phyloP scores from a whole-genome alignment of 2,797 vertebrate genomes.

The Agapornis canus region DNA sequence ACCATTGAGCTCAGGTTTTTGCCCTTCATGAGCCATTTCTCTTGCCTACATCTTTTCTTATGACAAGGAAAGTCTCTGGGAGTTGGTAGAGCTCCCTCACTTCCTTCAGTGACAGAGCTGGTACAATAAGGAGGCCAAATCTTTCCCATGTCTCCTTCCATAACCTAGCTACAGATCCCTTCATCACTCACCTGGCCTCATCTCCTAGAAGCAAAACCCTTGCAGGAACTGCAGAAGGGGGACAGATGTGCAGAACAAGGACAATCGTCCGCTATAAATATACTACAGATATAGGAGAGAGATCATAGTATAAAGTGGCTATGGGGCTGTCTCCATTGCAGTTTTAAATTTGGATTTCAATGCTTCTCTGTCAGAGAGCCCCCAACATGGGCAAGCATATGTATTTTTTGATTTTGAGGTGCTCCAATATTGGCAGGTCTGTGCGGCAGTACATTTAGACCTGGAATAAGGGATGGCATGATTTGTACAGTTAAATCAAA shows the following conservation, averaged over 20 bases:
- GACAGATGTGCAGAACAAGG: background rate
- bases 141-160: background rate
- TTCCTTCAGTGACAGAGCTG: background rate
- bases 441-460: background rate
- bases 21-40: background rate
- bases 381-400: background rate
- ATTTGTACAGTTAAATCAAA: background rate
- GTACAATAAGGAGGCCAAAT: background rate
- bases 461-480: background rate
- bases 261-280: background rate
- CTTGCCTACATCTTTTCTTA: background rate
- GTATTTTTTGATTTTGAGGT: background rate
- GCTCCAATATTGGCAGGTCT: background rate
- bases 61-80: background rate
- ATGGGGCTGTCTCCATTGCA: rapidly evolving
- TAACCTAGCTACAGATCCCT: background rate
- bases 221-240: background rate
- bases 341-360: background rate
- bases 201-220: background rate
- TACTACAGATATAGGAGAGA: background rate
- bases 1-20: background rate
- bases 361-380: background rate
- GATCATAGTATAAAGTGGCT: background rate
- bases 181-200: background rate
- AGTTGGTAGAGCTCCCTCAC: background rate